Evolutionary conservation across 2,113 vertebrate species (phyloP), one percentile per base, ranked within the genome.

Genomic region (Melierax canorus): DNA sequence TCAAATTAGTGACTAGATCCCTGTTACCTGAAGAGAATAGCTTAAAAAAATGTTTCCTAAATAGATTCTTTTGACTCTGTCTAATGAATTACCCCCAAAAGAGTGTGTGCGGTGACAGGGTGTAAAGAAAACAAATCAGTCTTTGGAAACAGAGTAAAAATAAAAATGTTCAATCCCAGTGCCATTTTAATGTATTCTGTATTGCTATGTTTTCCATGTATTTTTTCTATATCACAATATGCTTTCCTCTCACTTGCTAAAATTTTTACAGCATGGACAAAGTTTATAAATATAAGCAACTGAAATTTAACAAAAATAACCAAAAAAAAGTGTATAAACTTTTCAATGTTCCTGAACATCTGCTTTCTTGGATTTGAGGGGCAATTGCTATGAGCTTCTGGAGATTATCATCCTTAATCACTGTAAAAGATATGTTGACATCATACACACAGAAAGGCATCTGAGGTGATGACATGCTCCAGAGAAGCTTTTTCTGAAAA

Each of bases 101-200:
- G 22, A 36, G 3, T 9, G 10, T 69, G 19, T 13, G 1, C 1
- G 0, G 43, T 86, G 71, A 38, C 27, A 41, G 18, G 39, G 21
- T 29, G 8, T 41, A 68, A 60, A 43, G n/a, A 80, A 95, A 91
- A 56, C 1, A 60, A 46, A 81, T 32, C 24, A 27, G 14, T 67
- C 18, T 63, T 71, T 81, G 48, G 36, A 81, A 92, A 78, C 23
- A 64, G 36, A 50, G 11, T 50, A 78, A 91, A 88, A 91, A 30
- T 60, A 15, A 91, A 83, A 78, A 46, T 2, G 1, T 32, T 85
- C 7, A 60, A 2, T 50, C n/a, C 36, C 23, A 67, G 19, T 78
- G 15, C 50, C 8, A n/a, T 77, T 81, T 88, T 15, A 19, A 39
- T 45, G 7, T 23, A 75, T 72, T 86, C 32, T 86, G 7, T 12